Evolutionary conservation across 2,113 vertebrate species (phyloP), one percentile per base, ranked within the genome.

Genomic region (Struthidea cinerea): DNA sequence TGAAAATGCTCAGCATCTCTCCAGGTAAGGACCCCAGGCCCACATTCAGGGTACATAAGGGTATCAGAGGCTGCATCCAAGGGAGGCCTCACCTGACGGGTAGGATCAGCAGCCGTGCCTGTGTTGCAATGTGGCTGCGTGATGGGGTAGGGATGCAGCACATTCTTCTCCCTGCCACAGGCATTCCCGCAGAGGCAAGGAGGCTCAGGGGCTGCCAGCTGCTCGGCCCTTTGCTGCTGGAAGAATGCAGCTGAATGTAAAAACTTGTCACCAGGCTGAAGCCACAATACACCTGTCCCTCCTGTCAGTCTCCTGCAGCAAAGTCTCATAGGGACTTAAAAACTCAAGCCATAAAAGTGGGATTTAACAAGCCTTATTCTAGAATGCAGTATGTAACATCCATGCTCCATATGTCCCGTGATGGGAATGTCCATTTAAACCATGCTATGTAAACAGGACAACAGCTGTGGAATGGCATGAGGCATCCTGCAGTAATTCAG

Each of bases 271-370:
- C 97, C 97, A 97, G 63, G 59, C 92, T 89, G 96, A 96, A 97
- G 95, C 97, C 89, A 23, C 4, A 4, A 96, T 59, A 98, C 98
- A 98, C 97, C 98, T 98, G 98, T 98, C 98, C 94, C 96, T 97
- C 97, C 93, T 96, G 97, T 98, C 98, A 98, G 97, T 98, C 98
- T 97, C 95, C n/a, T 96, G 90, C 75, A 93, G 61, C 80, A 96
- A 96, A 98, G 82, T 94, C 96, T 97, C 89, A 33, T 86, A 81
- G 94, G 97, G 95, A 89, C 93, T 97, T 97, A 94, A 97, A 98
- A 98, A 95, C 87, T 92, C 56, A 55, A 96, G 96, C 95, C 95
- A 93, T 97, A 97, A 98, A 98, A 97, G 50, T 44, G 96, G 96
- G 96, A 97, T 98, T 98, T 98, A 97, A 94, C 80, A 69, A 88